Conservation (phyloP, 2,113 vertebrate species). For the Danionella cerebrum region DNA sequence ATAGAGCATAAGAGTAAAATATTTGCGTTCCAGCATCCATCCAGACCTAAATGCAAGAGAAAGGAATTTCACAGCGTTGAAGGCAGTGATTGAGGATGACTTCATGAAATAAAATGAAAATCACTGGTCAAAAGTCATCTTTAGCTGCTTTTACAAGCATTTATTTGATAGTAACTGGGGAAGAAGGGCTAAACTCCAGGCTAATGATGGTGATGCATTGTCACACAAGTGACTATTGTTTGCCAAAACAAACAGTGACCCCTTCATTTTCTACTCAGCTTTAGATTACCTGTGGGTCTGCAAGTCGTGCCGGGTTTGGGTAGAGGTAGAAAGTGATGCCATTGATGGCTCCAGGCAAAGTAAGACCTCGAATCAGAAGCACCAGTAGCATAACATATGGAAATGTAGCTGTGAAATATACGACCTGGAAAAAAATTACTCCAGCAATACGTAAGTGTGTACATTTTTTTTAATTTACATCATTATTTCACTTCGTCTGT, state of each 20-base stretch:
- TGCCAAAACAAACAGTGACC: no score
- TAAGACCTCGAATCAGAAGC: constrained; percentile 82
- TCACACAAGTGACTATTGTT: no score
- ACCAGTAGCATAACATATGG: constrained; percentile 84
- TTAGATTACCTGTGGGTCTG: constrained; percentile 79
- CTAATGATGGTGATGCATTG: no score
- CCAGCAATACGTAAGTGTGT: no score
- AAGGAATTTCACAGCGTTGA: neutral
- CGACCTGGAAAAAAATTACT: constrained; percentile 68
- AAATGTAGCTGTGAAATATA: constrained; percentile 94
- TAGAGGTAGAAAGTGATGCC: constrained; percentile 91
- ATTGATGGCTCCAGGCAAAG: constrained; percentile 76
- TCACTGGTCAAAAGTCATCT: no score
- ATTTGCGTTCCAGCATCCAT: constrained; percentile 76
- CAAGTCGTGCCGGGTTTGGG: constrained; percentile 79
- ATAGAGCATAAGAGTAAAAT: constrained; percentile 72
- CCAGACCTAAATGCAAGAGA: constrained; percentile 63
- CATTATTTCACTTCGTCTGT: neutral
- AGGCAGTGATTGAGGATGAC: no score
- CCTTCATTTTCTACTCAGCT: neutral
- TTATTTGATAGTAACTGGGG: no score
- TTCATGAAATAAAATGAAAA: no score
- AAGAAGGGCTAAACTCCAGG: no score
- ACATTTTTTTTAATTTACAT: no score
- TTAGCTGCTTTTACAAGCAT: no score